Base-by-base conservation (phyloP, 2,888 invertebrate genomes). In the Thymelicus acteon region DNA sequence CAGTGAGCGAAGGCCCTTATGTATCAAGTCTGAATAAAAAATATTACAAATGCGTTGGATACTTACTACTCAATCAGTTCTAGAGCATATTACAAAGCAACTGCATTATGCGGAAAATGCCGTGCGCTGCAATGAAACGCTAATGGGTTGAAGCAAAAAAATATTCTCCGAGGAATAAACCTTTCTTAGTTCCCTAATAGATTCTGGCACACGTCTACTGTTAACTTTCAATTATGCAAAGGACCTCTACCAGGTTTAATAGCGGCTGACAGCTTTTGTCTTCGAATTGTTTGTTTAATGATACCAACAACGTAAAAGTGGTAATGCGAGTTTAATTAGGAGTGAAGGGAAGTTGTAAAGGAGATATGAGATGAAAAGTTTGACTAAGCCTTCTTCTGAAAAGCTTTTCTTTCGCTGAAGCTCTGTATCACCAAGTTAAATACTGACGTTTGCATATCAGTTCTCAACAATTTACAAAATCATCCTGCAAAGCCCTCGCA, bases 141-240 rank as follows among this genome's bases (percentile, higher is more conserved):
- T 57, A 57, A 57, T 57, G 37, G 37, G 54, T 57, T 37, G 2
- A 12, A 10, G 54, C 24, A 57, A 31, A 31, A 57, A 57, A 57
- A 54, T 24, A 54, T 57, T 37, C 57, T 57, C 13, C 7, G 13
- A 24, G 31, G n/a, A 57, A 57, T 57, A 57, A 57, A 57, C 31
- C 57, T 57, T 57, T 57, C 31, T 31, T 0, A 57, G 13, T 37
- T 31, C 31, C 12, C 57, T 54, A 54, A 61, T 68, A 54, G 61
- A 31, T 60, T 61, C 52, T 52, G 60, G 24, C 52, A 54, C 31
- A 62, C 62, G 54, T 52, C 49, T 49, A 57, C 62, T 57, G 52
- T 69, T 52, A 49, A 61, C 10, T 47, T 66, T 54, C n/a, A 69
- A 69, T 62, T 69, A 62, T 62, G 68, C 68, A 69, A 62, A 68